phyloP scores from a whole-genome alignment of 2,888 invertebrate genomes.

The Aethes cnicana region DNA sequence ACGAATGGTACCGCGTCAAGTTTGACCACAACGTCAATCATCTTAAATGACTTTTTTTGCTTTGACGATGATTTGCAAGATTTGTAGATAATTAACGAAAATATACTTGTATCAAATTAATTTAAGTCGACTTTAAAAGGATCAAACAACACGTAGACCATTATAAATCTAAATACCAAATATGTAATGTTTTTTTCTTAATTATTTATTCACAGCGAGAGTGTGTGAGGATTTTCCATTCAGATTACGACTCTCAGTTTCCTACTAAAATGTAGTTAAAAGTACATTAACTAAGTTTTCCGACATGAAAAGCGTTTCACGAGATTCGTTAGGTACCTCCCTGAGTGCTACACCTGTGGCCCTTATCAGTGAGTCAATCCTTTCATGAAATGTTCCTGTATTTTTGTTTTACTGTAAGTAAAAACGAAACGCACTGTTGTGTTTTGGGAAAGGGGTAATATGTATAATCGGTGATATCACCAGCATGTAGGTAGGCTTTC shows the following conservation, averaged over 20 bases:
- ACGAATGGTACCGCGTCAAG: not conserved
- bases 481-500: no score
- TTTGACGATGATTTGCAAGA: not conserved
- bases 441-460: no score
- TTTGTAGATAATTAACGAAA: not conserved
- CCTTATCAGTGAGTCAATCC: no score
- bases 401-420: no score
- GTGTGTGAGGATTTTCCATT: not conserved
- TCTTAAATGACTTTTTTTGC: not conserved
- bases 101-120: no score
- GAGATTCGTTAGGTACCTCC: not conserved
- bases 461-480: no score
- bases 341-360: not conserved
- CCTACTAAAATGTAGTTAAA: not conserved
- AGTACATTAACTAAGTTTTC: not conserved
- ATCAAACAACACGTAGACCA: no score
- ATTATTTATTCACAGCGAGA: not conserved
- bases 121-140: no score
- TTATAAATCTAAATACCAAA: no score
- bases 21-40: not conserved
- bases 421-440: no score
- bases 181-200: no score
- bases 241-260: not conserved
- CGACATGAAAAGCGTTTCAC: not conserved
- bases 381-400: no score